phyloP scores from a whole-genome alignment of 2,888 invertebrate species.

The Agelastica alni region DNA sequence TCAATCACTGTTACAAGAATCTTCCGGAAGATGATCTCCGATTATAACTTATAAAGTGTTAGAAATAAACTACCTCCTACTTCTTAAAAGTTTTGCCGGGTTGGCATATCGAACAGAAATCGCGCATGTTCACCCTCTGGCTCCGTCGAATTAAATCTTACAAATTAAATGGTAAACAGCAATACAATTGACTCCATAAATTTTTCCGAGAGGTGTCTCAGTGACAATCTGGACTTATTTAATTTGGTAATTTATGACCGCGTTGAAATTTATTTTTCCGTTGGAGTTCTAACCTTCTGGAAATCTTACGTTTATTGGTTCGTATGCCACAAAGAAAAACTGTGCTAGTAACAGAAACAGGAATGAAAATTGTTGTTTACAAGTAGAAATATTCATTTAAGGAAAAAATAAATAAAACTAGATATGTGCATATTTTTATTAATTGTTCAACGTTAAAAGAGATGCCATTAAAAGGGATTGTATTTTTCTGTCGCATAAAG shows the following conservation, averaged over 20 bases:
- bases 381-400: not conserved
- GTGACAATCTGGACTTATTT: slow-evolving; percentile 42
- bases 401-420: too few relatives aligned
- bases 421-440: too few relatives aligned
- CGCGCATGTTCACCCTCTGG: slow-evolving; percentile 27
- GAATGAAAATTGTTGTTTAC: too few relatives aligned
- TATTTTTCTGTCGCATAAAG: slow-evolving; percentile 63
- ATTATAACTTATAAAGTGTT: not conserved
- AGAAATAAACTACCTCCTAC: slow-evolving; percentile 2
- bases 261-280: slow-evolving; percentile 10
- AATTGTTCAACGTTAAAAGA: too few relatives aligned
- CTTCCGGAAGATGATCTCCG: too few relatives aligned
- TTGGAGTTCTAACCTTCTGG: not conserved
- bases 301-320: slow-evolving; percentile 5
- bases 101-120: slow-evolving; percentile 22
- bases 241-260: slow-evolving; percentile 39
- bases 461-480: slow-evolving; percentile 54
- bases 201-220: slow-evolving; percentile 43
- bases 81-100: slow-evolving; percentile 20
- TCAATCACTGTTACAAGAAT: too few relatives aligned
- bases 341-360: too few relatives aligned
- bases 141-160: slow-evolving; percentile 43
- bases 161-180: slow-evolving; percentile 52
- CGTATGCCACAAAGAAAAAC: slow-evolving; percentile 3
- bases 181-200: slow-evolving; percentile 50